Percentiles rank a stretch among this genome's conserved stretches.
These are phyloP conservation scores for Gobio occitaniae DNA, from an alignment of 2,797 vertebrate species.

Conservation along the genomic window DNA sequence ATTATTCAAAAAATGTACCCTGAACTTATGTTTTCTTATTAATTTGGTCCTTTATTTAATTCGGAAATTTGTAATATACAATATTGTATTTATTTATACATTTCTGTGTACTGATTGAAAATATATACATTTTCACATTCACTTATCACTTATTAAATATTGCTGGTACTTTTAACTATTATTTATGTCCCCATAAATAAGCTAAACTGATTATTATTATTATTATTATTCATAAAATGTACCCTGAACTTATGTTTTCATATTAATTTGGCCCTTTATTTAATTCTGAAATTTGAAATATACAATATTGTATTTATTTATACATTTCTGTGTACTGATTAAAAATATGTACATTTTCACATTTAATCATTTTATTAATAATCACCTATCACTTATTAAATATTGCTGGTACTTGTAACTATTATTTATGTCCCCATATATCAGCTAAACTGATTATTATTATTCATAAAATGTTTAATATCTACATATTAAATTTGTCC, in stretches of 20 bases:
- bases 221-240: too few relatives aligned
- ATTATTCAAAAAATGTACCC: not conserved
- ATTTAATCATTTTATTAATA: not conserved
- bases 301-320: not conserved
- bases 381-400: not conserved
- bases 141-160: too few relatives aligned
- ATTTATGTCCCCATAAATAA: not conserved
- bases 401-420: not conserved
- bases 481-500: not conserved
- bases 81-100: not conserved
- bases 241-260: too few relatives aligned
- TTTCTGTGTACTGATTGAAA: too few relatives aligned
- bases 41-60: not conserved
- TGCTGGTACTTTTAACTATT: not conserved
- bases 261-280: too few relatives aligned
- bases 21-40: not conserved
- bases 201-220: not conserved
- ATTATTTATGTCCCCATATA: not conserved
- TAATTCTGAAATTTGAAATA: too few relatives aligned
- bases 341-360: too few relatives aligned
- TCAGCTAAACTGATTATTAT: not conserved
- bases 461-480: too few relatives aligned
- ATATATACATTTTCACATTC: too few relatives aligned
- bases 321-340: too few relatives aligned
- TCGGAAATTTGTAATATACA: not conserved